These are phyloP conservation scores for Grammomys surdaster DNA, from an alignment of 2,113 vertebrate genomes.

Conservation along the genomic window DNA sequence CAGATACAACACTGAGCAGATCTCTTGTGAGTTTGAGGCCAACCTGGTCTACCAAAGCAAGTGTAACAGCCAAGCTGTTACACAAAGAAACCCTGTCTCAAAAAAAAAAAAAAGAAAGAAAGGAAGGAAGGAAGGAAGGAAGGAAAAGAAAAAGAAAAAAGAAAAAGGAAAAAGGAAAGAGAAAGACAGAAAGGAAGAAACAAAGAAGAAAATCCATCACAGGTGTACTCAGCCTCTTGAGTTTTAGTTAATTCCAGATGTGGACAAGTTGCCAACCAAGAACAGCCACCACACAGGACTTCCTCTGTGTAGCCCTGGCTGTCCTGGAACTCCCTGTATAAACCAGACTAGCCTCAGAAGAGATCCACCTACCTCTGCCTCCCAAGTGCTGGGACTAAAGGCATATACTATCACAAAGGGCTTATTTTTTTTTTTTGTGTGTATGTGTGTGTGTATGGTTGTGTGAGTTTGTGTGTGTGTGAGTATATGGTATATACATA, in stretches of 20 bases:
- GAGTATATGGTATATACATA: background rate
- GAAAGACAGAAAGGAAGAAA: background rate
- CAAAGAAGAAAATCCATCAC: background rate
- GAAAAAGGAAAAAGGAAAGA: fast-evolving
- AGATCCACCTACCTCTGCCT: background rate
- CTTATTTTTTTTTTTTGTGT: background rate
- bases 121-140: fast-evolving
- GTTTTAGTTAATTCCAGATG: background rate
- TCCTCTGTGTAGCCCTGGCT: background rate
- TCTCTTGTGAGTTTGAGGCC: background rate
- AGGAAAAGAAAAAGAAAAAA: background rate
- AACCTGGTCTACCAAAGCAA: background rate
- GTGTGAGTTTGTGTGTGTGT: background rate
- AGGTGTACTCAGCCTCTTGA: background rate
- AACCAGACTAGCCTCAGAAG: background rate
- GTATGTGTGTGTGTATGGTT: too few species aligned
- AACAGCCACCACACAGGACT: background rate
- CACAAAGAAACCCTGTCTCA: background rate
- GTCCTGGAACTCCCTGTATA: background rate
- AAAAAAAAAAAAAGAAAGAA: background rate
- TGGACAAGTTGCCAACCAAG: background rate
- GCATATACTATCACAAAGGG: background rate
- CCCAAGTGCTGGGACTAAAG: background rate
- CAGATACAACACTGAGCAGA: background rate
- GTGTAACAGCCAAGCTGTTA: background rate